These are phyloP conservation scores for Sphyrna mokarran DNA, from an alignment of 2,113 vertebrate genomes.

Conservation along the genomic window DNA sequence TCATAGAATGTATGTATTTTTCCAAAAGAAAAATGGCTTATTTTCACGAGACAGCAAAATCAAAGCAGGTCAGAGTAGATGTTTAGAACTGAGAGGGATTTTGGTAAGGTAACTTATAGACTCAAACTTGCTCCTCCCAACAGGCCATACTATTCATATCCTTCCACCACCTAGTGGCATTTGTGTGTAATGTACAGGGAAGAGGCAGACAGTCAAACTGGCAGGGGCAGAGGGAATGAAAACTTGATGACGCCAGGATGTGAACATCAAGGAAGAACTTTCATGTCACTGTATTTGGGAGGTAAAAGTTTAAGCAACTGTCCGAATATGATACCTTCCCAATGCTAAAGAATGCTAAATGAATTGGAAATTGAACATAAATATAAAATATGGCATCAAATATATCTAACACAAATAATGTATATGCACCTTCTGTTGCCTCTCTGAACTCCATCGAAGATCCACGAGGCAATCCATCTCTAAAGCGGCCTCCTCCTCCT, in stretches of 20 bases:
- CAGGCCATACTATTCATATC: not conserved
- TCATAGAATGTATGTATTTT: no score
- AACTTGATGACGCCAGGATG: not conserved
- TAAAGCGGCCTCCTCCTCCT: slow-evolving; percentile 68
- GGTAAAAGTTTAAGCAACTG: not conserved
- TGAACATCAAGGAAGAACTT: not conserved
- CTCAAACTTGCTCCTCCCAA: not conserved
- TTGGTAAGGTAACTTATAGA: not conserved
- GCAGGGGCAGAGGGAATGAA: not conserved
- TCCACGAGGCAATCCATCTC: slow-evolving; percentile 80
- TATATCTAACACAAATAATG: not conserved
- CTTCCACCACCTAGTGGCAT: not conserved
- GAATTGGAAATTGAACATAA: not conserved
- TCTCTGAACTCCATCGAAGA: slow-evolving; percentile 85
- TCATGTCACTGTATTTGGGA: not conserved
- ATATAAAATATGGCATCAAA: not conserved
- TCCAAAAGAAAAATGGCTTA: not conserved
- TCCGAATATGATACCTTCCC: not conserved
- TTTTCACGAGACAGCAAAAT: not conserved
- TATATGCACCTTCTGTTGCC: slow-evolving; percentile 81
- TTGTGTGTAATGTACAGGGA: not conserved
- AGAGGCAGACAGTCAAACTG: not conserved
- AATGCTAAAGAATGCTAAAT: not conserved
- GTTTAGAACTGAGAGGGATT: not conserved
- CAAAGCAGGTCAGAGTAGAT: not conserved